Conservation (phyloP, 2,888 invertebrate species). For the Cistogaster globosa region DNA sequence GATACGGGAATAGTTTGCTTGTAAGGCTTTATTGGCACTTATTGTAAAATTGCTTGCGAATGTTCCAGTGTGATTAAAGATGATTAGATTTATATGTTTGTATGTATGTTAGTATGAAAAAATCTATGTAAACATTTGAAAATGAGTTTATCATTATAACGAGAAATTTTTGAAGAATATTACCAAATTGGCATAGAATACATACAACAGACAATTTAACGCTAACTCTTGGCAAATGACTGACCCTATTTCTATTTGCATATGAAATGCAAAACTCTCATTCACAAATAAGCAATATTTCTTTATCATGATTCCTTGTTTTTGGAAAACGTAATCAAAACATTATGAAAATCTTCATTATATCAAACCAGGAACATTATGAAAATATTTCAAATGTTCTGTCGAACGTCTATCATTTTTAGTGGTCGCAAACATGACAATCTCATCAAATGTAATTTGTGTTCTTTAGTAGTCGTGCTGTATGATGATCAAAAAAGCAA, state of each 20-base stretch:
- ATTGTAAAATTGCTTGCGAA: slow-evolving; percentile 44
- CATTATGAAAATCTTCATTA: slow-evolving; percentile 51
- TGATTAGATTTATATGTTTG: slow-evolving; percentile 21
- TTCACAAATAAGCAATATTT: slow-evolving; percentile 3
- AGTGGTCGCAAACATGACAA: background rate
- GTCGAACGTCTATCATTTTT: background rate
- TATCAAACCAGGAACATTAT: background rate
- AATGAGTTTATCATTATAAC: slow-evolving; percentile 38
- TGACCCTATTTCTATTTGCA: slow-evolving; percentile 46
- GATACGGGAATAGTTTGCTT: slow-evolving; percentile 38
- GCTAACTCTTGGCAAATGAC: slow-evolving; percentile 16
- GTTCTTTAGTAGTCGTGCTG: too few relatives aligned
- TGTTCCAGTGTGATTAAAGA: background rate
- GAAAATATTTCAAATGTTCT: slow-evolving; percentile 20
- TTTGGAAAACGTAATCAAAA: slow-evolving; percentile 34
- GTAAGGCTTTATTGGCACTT: slow-evolving; percentile 65
- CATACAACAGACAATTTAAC: background rate
- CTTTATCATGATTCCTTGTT: background rate
- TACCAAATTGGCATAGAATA: slow-evolving; percentile 27
- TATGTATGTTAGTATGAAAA: slow-evolving; percentile 27
- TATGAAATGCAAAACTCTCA: slow-evolving; percentile 40
- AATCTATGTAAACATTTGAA: background rate
- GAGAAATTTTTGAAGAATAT: slow-evolving; percentile 24
- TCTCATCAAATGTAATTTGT: too few relatives aligned
- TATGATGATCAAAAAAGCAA: too few relatives aligned